These are phyloP conservation scores for Colius striatus DNA, from an alignment of 2,113 vertebrate species.

Conservation along the genomic window DNA sequence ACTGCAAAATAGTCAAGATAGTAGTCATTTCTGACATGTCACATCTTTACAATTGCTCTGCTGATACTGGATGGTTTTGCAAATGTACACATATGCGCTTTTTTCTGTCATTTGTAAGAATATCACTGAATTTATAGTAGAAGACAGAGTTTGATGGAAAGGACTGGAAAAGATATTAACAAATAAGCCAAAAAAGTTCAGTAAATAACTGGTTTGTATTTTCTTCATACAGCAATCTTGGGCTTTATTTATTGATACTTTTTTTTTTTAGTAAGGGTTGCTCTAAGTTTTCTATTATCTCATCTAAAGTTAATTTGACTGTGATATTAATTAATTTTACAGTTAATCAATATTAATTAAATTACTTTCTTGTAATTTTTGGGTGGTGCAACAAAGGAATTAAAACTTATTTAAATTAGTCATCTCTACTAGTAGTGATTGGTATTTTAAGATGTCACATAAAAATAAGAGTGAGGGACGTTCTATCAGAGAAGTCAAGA, in stretches of 20 bases:
- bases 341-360: background rate
- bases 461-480: background rate
- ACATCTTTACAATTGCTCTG: background rate
- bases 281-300: background rate
- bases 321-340: background rate
- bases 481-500: background rate
- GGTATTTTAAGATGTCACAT: background rate
- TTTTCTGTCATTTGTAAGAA: background rate
- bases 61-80: background rate
- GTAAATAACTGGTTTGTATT: background rate
- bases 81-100: rapidly evolving
- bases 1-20: background rate
- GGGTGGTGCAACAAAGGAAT: background rate
- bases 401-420: background rate
- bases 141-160: background rate
- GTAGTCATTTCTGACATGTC: rapidly evolving
- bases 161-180: background rate
- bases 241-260: background rate
- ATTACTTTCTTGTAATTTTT: background rate
- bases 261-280: background rate
- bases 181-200: background rate
- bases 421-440: background rate
- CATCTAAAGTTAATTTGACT: background rate
- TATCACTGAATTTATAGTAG: background rate
- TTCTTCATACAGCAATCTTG: background rate